Base-by-base conservation (phyloP, 2,888 invertebrate genomes). In the Acanthoscelides obtectus region DNA sequence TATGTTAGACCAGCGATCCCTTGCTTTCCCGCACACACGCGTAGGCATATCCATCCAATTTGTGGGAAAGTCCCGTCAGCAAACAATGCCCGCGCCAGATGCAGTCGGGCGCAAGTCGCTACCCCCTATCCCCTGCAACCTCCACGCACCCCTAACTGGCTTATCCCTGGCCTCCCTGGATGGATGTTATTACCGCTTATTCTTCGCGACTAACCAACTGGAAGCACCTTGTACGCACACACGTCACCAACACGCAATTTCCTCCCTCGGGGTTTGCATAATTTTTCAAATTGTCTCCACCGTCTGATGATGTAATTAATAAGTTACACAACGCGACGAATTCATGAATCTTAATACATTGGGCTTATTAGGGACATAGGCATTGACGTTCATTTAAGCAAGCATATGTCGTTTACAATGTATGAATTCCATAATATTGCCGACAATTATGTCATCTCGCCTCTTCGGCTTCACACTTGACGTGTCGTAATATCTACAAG, bases 121-220 rank as follows among this genome's bases (percentile, higher is more conserved):
- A 68, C 68, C 63, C 72, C 74, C 74, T 73, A 73, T 71, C 64
- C 70, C 72, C 65, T 68, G 73, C 72, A 72, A 74, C 75, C 74
- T 74, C 73, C 77, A 22, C 75, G 73, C 74, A 81, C 83, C 80
- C 75, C 77, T 82, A 83, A 83, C 82, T 83, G 81, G 83, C 83
- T 83, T 83, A 84, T 81, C 82, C 83, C 83, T 80, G 82, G 82
- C 81, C 83, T 82, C 64, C 27, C 22, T 67, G 67, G 45, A 45
- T 78, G 77, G 80, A 81, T 81, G 81, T 83, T 84, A 84, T 84
- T 85, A 84, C 79, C 80, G 78, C 79, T 81, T 83, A 86, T 86
- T 86, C 85, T 86, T 86, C 80, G 80, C 78, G 82, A 75, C 80
- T 82, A 85, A 83, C 84, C 85, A 84, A 83, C 82, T 82, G 86